Conservation (phyloP, 1,140 invertebrate species). For the Copidosoma floridanum region DNA sequence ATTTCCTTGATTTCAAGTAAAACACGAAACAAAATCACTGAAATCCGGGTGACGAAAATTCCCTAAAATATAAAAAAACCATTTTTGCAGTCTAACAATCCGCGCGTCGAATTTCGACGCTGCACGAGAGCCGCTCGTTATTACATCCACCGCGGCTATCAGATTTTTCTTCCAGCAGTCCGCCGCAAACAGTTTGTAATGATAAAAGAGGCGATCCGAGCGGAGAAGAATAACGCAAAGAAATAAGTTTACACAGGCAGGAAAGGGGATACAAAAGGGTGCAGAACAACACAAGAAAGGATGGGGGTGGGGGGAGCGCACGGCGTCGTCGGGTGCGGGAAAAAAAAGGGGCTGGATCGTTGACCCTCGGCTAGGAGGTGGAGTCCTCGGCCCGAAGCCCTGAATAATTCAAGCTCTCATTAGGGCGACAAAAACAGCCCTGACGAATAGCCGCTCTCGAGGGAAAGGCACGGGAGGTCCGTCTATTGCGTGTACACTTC, state of each 20-base stretch:
- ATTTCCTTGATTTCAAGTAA: too few relatives aligned
- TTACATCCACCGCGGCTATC: background rate
- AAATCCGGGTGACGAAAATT: background rate
- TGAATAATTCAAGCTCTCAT: conserved; percentile 61
- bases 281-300: too few relatives aligned
- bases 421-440: conserved; percentile 60
- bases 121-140: background rate
- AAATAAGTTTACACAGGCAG: conserved; percentile 7
- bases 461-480: background rate
- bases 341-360: conserved; percentile 27
- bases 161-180: conserved; percentile 13
- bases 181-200: background rate
- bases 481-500: too few relatives aligned
- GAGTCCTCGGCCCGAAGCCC: conserved; percentile 43
- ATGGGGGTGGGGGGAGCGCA: too few relatives aligned
- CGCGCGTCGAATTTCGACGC: too few relatives aligned
- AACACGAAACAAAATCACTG: background rate
- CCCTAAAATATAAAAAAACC: background rate
- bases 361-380: conserved; percentile 35
- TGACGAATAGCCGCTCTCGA: conserved; percentile 55
- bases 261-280: too few relatives aligned
- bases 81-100: too few relatives aligned
- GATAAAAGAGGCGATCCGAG: background rate
- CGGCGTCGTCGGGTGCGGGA: too few relatives aligned
- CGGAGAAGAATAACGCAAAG: background rate